phyloP scores from a whole-genome alignment of 1,140 invertebrate genomes.

The Eufriesea mexicana region DNA sequence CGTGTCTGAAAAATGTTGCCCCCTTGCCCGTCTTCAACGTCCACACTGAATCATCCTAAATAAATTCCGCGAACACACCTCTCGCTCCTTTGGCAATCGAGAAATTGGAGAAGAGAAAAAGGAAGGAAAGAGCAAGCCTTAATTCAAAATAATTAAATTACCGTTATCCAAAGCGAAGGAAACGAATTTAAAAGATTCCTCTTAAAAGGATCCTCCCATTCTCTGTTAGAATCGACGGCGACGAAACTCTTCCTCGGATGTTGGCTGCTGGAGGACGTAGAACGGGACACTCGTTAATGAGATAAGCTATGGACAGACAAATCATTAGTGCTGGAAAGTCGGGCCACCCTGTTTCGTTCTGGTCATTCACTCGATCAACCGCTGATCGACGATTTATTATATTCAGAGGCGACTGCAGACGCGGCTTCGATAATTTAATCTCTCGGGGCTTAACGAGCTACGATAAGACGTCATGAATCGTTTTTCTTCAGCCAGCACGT shows the following conservation, averaged over 20 bases:
- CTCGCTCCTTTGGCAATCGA: too few relatives aligned
- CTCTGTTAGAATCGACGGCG: constrained; percentile 1
- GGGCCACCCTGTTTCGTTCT: constrained; percentile 60
- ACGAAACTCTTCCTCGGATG: constrained; percentile 7
- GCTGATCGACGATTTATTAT: constrained; percentile 67
- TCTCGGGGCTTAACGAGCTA: constrained; percentile 52
- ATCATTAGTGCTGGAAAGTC: constrained; percentile 56
- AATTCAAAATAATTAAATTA: too few relatives aligned
- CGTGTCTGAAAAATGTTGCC: too few relatives aligned
- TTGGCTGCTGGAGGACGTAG: constrained; percentile 16
- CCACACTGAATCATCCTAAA: too few relatives aligned
- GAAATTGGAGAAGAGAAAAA: too few relatives aligned
- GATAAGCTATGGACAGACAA: constrained; percentile 62
- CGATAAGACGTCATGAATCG: constrained; percentile 62
- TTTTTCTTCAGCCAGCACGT: constrained; percentile 4
- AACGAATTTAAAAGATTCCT: too few relatives aligned
- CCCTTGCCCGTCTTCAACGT: too few relatives aligned
- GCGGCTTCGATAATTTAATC: constrained; percentile 65
- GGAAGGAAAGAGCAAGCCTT: too few relatives aligned
- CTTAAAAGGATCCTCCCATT: too few relatives aligned
- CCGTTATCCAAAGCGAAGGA: too few relatives aligned
- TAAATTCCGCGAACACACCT: too few relatives aligned
- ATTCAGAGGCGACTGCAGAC: constrained; percentile 38
- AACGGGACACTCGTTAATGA: constrained; percentile 59
- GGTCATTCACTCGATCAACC: constrained; percentile 65